A percentile compares a stretch with the other conserved stretches of the same genome.
Conservation (phyloP, 2,113 vertebrate species). For the Aegithalos caudatus region DNA sequence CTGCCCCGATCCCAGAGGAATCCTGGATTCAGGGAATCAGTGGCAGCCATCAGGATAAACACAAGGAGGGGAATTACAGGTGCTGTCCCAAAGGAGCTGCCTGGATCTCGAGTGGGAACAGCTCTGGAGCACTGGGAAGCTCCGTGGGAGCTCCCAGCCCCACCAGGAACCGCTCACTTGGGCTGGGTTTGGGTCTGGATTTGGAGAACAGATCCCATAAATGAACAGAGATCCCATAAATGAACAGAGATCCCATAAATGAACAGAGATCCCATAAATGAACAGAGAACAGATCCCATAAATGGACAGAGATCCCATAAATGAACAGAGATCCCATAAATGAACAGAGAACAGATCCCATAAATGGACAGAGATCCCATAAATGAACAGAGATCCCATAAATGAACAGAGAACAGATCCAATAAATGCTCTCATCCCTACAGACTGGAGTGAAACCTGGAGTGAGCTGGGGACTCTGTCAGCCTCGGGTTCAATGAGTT, state of each 20-base stretch:
- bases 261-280: not conserved
- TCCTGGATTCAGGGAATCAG: not conserved
- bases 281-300: not conserved
- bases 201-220: not conserved
- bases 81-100: rapidly evolving
- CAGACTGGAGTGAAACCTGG: no score
- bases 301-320: not conserved
- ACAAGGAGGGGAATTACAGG: not conserved
- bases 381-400: no score
- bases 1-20: not conserved
- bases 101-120: not conserved
- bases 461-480: no score
- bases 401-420: no score
- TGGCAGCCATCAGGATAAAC: rapidly evolving
- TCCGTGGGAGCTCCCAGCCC: not conserved
- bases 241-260: not conserved
- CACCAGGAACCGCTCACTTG: not conserved
- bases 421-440: no score
- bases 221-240: not conserved
- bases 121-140: rapidly evolving
- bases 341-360: no score
- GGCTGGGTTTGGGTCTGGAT: not conserved
- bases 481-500: no score
- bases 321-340: not conserved
- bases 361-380: no score